A percentile compares a stretch with the other conserved stretches of the same genome.
Evolutionary conservation across 2,888 invertebrate genomes (phyloP).

Genomic region (Pilophorus perplexus): DNA sequence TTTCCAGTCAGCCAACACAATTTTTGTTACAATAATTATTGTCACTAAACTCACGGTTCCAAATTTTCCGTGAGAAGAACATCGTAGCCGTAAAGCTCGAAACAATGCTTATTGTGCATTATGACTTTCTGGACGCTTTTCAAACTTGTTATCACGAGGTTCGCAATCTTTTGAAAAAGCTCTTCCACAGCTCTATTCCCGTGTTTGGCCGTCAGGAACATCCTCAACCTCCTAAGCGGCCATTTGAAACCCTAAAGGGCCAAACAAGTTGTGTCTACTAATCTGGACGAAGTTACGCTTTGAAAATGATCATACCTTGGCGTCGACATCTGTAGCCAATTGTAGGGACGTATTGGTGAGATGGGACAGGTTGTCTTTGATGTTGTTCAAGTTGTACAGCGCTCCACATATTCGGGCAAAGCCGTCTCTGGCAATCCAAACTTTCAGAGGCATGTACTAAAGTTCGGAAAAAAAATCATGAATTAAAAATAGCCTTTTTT

Average conservation of each 20-base stretch:
- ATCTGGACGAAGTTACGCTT: not conserved
- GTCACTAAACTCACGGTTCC: slow-evolving; percentile 52
- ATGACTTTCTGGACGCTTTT: slow-evolving; percentile 59
- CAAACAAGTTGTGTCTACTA: not conserved
- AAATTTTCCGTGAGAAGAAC: slow-evolving; percentile 59
- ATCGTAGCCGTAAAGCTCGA: slow-evolving; percentile 65
- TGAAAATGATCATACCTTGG: slow-evolving; percentile 8
- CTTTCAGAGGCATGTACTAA: slow-evolving; percentile 53
- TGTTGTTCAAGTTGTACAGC: slow-evolving; percentile 58
- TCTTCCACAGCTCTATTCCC: slow-evolving; percentile 55
- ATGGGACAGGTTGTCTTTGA: slow-evolving; percentile 60
- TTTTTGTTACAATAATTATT: not conserved
- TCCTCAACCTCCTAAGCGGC: slow-evolving; percentile 57
- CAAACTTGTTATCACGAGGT: slow-evolving; percentile 58
- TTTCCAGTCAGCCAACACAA: not conserved
- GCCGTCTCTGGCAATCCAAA: slow-evolving; percentile 61
- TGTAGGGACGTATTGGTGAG: slow-evolving; percentile 61
- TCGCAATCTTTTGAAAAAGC: slow-evolving; percentile 56
- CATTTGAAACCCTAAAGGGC: slow-evolving; percentile 58
- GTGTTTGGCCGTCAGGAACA: slow-evolving; percentile 58
- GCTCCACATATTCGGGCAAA: slow-evolving; percentile 63
- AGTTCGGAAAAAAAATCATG: slow-evolving; percentile 3
- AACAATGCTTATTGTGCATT: slow-evolving; percentile 58
- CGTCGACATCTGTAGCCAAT: slow-evolving; percentile 48
- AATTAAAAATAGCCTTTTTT: not conserved